Evolutionary conservation across 2,797 vertebrate species (phyloP).

Genomic region (Danio tinwini): DNA sequence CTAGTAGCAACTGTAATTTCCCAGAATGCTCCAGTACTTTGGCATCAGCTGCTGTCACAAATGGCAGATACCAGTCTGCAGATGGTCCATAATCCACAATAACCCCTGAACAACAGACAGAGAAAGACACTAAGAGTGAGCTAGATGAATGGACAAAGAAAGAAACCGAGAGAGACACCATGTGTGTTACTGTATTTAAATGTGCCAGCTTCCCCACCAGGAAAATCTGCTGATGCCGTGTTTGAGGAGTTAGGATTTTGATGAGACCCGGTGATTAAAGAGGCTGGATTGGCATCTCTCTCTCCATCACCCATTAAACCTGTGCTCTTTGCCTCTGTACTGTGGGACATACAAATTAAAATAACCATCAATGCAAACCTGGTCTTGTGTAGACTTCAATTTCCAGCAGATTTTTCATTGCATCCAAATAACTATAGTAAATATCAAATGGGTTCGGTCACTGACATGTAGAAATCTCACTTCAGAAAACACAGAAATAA

Average conservation of each 20-base stretch:
- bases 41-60: constrained; percentile 86
- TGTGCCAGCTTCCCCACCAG: constrained; percentile 25
- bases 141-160: background rate
- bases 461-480: background rate
- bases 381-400: background rate
- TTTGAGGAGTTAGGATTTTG: constrained; percentile 9
- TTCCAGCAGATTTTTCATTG: background rate
- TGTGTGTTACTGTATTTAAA: background rate
- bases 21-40: constrained; percentile 90
- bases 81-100: constrained; percentile 74
- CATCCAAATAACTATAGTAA: background rate
- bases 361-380: background rate
- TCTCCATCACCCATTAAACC: background rate
- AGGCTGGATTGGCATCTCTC: background rate
- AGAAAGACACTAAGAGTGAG: background rate
- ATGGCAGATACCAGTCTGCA: constrained; percentile 86
- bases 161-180: too few species aligned
- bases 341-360: background rate
- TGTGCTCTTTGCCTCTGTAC: background rate
- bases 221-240: background rate
- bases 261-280: background rate
- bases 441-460: background rate
- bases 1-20: constrained; percentile 92
- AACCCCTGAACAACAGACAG: constrained; percentile 68
- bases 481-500: background rate